Evolutionary conservation across 2,113 vertebrate species (phyloP), one percentile per base, ranked within the genome.

Genomic region (Aramus guarauna): DNA sequence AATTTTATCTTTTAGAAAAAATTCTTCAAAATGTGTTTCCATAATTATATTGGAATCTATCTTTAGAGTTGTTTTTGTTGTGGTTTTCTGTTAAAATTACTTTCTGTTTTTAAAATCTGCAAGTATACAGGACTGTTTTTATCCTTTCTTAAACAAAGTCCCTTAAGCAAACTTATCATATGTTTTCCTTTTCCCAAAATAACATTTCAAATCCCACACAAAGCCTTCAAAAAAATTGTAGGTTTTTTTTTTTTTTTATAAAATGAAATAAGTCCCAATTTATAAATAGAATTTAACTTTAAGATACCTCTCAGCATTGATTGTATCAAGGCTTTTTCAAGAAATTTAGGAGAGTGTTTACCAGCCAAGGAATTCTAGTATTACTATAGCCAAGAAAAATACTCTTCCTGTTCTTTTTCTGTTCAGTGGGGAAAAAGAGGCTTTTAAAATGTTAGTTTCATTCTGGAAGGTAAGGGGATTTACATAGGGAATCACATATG

Each of bases 31-130:
- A 89, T 96, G 41, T 64, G 79, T 97, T 98, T 97, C 97, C 94
- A 76, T 97, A 98, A 98, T 98, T 98, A 95, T 88, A 34, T 85
- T 91, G 92, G 60, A 96, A 92, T 97, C 97, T 97, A 77, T 97
- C 96, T 98, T 98, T 98, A 94, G 92, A 97, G 74, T 91, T 97
- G 96, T 75, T 98, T 98, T 97, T 98, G 97, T 98, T 98, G 97
- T 98, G 94, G 94, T 95, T 98, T 97, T 97, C 94, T 96, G 94
- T 97, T 98, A 87, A 98, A 98, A 97, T 97, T 97, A 71, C 96
- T 98, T 97, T 97, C 97, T 96, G 96, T 94, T 98, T 98, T 97
- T 97, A 95, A 97, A 98, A 96, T 93, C 96, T 94, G 53, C 85
- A 96, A 97, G 94, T 97, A 92, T 81, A 93, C 92, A 90, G 77